Percentiles rank a stretch among this genome's conserved stretches.
These are phyloP conservation scores for western clawed frog (Xenopus tropicalis) DNA, from an alignment of 2,113 vertebrate species.

Conservation along the genomic window DNA sequence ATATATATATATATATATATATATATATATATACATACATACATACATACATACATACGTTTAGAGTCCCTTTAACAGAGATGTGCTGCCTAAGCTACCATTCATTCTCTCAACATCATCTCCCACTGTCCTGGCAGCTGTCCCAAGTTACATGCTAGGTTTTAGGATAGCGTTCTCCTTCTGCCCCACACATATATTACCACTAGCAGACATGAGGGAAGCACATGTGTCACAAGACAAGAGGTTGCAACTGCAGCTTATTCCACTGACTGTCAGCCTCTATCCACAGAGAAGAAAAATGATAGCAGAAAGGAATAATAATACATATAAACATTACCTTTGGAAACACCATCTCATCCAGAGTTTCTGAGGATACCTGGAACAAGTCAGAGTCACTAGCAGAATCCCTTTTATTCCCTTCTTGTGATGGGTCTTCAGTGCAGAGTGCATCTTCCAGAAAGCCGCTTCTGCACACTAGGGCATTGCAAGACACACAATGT, in stretches of 20 bases:
- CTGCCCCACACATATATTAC: background rate
- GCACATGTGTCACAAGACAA: background rate
- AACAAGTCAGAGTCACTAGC: constrained; percentile 66
- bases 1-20: too few species aligned
- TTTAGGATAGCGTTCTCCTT: too few species aligned
- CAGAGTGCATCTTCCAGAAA: constrained; percentile 58
- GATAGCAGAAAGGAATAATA: too few species aligned
- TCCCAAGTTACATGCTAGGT: too few species aligned
- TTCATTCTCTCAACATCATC: too few species aligned
- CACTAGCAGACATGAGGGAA: background rate
- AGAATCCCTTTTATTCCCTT: constrained; percentile 52
- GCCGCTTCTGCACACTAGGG: constrained; percentile 56
- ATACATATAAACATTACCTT: constrained; percentile 61
- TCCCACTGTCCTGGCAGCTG: too few species aligned
- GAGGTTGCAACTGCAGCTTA: background rate
- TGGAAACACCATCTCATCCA: constrained; percentile 65
- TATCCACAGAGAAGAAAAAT: too few species aligned
- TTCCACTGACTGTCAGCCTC: too few species aligned
- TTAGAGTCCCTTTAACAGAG: too few species aligned
- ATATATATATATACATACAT: too few species aligned
- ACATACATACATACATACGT: too few species aligned
- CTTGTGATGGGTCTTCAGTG: constrained; percentile 50
- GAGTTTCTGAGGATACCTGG: constrained; percentile 57
- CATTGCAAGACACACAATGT: constrained; percentile 53
- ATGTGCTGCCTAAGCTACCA: too few species aligned